Conservation (phyloP, 2,113 vertebrate genomes). For the Gambusia affinis region DNA sequence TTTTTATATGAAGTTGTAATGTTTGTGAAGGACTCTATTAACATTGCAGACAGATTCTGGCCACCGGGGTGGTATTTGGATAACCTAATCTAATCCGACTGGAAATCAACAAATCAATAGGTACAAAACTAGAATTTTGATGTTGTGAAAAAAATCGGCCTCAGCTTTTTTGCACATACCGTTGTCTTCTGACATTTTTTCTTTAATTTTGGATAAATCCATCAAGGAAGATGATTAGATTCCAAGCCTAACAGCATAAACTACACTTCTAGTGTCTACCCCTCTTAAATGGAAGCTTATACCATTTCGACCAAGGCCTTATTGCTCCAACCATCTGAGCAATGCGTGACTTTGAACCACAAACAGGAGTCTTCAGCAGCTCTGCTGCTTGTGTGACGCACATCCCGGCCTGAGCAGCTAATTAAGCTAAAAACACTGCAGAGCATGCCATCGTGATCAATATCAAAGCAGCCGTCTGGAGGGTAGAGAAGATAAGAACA, state of each 20-base stretch:
- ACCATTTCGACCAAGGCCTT: slow-evolving; percentile 21
- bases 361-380: slow-evolving; percentile 51
- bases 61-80: background rate
- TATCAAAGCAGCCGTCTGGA: slow-evolving; percentile 78
- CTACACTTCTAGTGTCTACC: slow-evolving; percentile 11
- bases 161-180: background rate
- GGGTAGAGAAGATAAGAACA: slow-evolving; percentile 43
- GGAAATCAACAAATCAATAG: slow-evolving; percentile 16
- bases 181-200: slow-evolving; percentile 4
- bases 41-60: background rate
- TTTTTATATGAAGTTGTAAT: slow-evolving; percentile 2
- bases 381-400: slow-evolving; percentile 62
- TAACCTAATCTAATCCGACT: slow-evolving; percentile 7
- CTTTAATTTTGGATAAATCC: slow-evolving; percentile 13
- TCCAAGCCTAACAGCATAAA: slow-evolving; percentile 31
- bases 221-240: slow-evolving; percentile 15
- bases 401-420: slow-evolving; percentile 69
- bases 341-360: slow-evolving; percentile 59
- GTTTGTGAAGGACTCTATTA: background rate
- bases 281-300: slow-evolving; percentile 17
- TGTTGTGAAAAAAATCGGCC: slow-evolving; percentile 6
- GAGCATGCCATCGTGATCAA: slow-evolving; percentile 70
- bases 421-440: slow-evolving; percentile 75
- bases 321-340: slow-evolving; percentile 45
- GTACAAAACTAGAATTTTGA: slow-evolving; percentile 34